Base-by-base conservation (phyloP, 2,113 vertebrate genomes). In the Xenopus laevis region DNA sequence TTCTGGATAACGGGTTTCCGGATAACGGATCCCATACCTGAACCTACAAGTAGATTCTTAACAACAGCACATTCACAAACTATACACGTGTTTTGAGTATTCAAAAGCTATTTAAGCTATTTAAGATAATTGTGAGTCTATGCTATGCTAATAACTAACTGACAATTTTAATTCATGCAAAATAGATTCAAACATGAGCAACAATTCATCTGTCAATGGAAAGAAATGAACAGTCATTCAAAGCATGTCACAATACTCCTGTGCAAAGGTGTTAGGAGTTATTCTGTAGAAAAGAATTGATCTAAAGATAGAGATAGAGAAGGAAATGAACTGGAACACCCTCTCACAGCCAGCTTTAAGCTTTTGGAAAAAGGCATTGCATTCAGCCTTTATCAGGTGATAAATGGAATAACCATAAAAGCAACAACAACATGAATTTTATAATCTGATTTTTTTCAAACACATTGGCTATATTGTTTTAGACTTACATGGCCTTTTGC, bases 251-350 rank as follows among this genome's bases (percentile, higher is more conserved):
- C 27, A 40, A 18, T 27, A 20, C n/a, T 45, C 23, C 18, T 40
- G 20, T 73, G 71, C 45, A 57, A n/a, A 73, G 64, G 27, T 73
- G 61, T 65, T 45, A 58, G 13, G 30, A 73, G 15, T 53, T 72
- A 44, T 62, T 72, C 16, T 46, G n/a, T 65, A 66, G 57, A 46
- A 74, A 59, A 66, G 72, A 74, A 40, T 59, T 66, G 33, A 74
- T 74, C 72, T 74, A 58, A 66, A 74, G 63, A 66, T 74, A 66
- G 62, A 66, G 64, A 63, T 73, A 63, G 71, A 73, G 53, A 15
- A 64, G 66, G 72, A 74, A 40, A 9, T 66, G 63, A 74, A 66
- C 57, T 44, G 23, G 2, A 40, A 40, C 8, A 9, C 6, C 30
- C 30, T 33, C 30, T 33, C 30, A 40, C 33, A 40, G 33, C 33